Evolutionary conservation across 2,797 vertebrate genomes (phyloP).

Genomic region (Microtus obscurus): DNA sequence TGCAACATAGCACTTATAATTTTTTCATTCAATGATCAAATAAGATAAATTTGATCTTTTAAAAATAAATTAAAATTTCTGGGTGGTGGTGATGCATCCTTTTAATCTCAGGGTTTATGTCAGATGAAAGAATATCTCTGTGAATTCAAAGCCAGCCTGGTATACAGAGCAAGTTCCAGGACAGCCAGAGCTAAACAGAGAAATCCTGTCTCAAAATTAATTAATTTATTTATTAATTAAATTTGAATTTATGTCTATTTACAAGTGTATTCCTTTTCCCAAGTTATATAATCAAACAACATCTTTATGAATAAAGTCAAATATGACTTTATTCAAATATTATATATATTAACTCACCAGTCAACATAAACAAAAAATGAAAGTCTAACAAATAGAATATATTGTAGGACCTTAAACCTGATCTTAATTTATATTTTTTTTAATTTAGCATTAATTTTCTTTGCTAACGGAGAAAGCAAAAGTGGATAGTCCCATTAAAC

Average conservation of each 20-base stretch:
- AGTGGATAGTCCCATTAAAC: not conserved
- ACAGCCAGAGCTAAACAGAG: not conserved
- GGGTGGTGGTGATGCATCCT: not conserved
- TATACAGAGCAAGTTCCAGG: not conserved
- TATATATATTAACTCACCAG: not conserved
- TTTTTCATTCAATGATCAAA: not conserved
- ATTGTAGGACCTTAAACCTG: not conserved
- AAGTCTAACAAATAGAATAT: not conserved
- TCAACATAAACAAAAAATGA: conserved; percentile 34
- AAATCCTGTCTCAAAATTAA: not conserved
- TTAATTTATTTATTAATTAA: not conserved
- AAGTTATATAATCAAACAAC: conserved; percentile 9
- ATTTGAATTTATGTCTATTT: not conserved
- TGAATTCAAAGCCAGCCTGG: not conserved
- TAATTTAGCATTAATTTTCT: conserved; percentile 5
- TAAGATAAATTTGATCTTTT: not conserved
- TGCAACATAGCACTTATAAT: not conserved
- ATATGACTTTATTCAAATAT: too few species aligned
- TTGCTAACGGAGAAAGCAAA: not conserved
- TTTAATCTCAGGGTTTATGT: not conserved
- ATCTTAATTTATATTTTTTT: not conserved
- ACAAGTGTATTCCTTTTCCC: not conserved
- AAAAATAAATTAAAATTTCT: not conserved
- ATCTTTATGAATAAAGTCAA: not conserved
- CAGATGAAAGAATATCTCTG: not conserved